Conservation (phyloP, 2,113 vertebrate species). For the Oriolus oriolus region DNA sequence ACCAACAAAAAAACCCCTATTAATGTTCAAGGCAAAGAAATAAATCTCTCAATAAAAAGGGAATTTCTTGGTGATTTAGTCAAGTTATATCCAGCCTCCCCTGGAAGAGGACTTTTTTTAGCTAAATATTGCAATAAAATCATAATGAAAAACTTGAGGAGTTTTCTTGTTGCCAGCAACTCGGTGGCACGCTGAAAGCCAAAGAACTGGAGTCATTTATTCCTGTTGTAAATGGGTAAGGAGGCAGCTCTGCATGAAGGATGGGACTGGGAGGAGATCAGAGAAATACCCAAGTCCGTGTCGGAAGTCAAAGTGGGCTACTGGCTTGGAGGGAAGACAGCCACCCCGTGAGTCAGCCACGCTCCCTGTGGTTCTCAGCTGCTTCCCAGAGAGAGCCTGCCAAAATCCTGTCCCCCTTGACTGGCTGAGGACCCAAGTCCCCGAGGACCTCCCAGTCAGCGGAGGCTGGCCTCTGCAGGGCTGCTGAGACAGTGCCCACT, state of each 20-base stretch:
- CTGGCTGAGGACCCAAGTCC: neutral
- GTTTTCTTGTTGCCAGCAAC: neutral
- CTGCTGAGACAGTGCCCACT: neutral
- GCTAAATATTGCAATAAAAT: neutral
- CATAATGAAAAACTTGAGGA: neutral
- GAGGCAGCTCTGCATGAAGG: neutral
- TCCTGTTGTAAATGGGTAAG: neutral
- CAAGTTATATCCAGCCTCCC: neutral
- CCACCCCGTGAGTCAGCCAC: neutral
- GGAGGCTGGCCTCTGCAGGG: neutral
- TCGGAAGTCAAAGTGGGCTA: neutral
- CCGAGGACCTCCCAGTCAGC: neutral
- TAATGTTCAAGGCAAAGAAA: neutral
- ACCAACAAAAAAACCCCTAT: neutral
- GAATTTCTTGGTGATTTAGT: neutral
- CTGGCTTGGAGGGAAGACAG: slow-evolving; percentile 11
- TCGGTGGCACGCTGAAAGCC: neutral
- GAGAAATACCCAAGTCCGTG: neutral
- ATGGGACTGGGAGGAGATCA: neutral
- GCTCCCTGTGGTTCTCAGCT: neutral
- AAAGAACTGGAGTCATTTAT: neutral
- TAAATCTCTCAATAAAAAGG: neutral
- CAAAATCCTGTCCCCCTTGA: neutral
- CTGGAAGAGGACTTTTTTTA: neutral
- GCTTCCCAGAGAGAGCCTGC: neutral